phyloP scores from a whole-genome alignment of 2,888 invertebrate species.

The Lasioglossum oenotherae region DNA sequence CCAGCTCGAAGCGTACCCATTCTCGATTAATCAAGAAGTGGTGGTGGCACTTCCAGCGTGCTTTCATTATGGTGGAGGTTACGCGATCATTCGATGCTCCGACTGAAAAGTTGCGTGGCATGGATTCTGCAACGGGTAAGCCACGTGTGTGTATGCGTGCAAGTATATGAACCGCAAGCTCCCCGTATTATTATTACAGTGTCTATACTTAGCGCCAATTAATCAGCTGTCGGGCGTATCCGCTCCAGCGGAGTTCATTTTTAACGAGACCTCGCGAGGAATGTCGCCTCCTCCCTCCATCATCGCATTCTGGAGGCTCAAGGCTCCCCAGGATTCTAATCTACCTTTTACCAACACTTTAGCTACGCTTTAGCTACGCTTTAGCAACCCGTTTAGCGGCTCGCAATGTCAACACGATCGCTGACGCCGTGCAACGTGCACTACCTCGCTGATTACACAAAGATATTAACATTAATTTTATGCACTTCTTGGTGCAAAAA shows the following conservation, averaged over 20 bases:
- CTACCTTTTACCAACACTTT: neutral
- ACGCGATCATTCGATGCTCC: slow-evolving; percentile 17
- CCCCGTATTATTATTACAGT: slow-evolving; percentile 61
- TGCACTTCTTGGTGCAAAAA: neutral
- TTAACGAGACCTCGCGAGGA: slow-evolving; percentile 41
- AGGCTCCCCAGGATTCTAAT: neutral
- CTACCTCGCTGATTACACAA: neutral
- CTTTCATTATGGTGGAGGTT: neutral
- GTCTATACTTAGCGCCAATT: slow-evolving; percentile 65
- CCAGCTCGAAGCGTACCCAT: neutral
- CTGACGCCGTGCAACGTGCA: neutral
- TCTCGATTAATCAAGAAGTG: slow-evolving; percentile 2
- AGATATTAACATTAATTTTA: neutral
- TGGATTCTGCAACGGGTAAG: slow-evolving; percentile 45
- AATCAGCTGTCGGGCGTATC: slow-evolving; percentile 58
- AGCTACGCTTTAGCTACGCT: too few relatives aligned
- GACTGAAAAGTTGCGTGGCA: slow-evolving; percentile 28
- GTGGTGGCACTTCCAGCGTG: neutral
- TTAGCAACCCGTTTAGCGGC: neutral
- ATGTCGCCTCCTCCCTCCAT: slow-evolving; percentile 23
- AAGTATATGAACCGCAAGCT: slow-evolving; percentile 41
- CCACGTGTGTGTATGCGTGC: neutral
- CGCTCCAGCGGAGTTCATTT: slow-evolving; percentile 36
- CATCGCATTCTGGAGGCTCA: neutral
- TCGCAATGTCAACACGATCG: neutral